Evolutionary conservation across 2,113 vertebrate species (phyloP).

Genomic region (Chionodraco myersi): DNA sequence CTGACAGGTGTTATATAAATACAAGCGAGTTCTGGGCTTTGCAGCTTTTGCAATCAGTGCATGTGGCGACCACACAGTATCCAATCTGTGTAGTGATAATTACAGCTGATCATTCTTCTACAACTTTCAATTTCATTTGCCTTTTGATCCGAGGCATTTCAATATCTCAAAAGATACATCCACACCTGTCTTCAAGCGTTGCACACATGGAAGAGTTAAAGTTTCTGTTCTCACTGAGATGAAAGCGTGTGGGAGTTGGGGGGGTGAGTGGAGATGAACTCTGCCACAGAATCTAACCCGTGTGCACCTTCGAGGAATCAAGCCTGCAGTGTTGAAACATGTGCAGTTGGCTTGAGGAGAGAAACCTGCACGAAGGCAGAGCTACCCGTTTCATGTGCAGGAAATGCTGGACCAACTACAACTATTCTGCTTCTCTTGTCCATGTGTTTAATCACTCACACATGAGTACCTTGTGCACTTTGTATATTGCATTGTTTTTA

Average conservation of each 20-base stretch:
- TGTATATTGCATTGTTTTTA: too few relatives aligned
- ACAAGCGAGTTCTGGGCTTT: conserved; percentile 6
- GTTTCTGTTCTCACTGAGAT: conserved; percentile 2
- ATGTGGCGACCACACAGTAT: not conserved
- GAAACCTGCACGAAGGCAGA: not conserved
- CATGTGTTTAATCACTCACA: not conserved
- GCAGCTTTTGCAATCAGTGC: not conserved
- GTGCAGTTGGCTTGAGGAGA: not conserved
- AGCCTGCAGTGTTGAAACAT: not conserved
- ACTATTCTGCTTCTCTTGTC: not conserved
- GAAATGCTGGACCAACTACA: not conserved
- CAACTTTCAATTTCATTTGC: not conserved
- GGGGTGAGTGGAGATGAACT: conserved; percentile 33
- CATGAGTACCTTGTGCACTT: not conserved
- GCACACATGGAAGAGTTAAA: conserved; percentile 6
- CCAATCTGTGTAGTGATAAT: not conserved
- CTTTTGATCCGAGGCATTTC: not conserved
- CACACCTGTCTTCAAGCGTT: not conserved
- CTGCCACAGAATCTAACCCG: not conserved
- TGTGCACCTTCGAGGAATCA: conserved; percentile 18
- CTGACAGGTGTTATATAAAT: conserved; percentile 30
- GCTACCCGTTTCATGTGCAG: not conserved
- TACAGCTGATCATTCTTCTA: not conserved
- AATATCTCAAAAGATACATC: not conserved
- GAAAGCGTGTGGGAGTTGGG: conserved; percentile 38